Base-by-base conservation (phyloP, 2,888 invertebrate genomes). In the Athalia cordata region DNA sequence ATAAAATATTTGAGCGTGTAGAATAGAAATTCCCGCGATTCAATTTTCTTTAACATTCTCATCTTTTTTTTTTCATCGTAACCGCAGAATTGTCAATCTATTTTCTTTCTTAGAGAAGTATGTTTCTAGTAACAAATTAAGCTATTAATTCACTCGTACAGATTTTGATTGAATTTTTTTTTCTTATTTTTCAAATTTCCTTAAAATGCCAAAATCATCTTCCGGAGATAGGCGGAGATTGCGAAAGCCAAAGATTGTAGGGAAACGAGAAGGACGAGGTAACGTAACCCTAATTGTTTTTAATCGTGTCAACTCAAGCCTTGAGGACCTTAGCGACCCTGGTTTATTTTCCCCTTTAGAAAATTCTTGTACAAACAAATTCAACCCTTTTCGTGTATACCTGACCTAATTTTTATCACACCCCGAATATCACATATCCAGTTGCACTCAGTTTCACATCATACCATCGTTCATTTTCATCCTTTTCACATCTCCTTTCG, bases 251-350 rank as follows among this genome's bases (percentile, higher is more conserved):
- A n/a, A 50, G 4, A 29, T 15, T 11, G 75, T 29, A 1, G 29
- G 62, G 6, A 50, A 64, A 52, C 62, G 75, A 64, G 49, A 45
- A 11, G 62, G 75, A 29, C 15, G 75, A 75, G 75, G 75, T 75
- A 75, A 50, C 6, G 7, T 15, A 13, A 45, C 57, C 72, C 13
- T 11, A 0, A 43, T 55, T 66, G 9, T 47, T 45, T 8, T 15
- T 13, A 62, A 62, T 15, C 15, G n/a, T 11, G 15, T 62, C 62
- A 62, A 29, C 15, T 62, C 15, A 5, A 62, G 55, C 8, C 3
- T 3, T n/a, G 55, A 11, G 55, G 5, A 66, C 13, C 66, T 45
- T n/a, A 66, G 15, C 4, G 11, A n/a, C 52, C 13, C 29, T 52
- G 3, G 50, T 52, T 29, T 9, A 29, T 68, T 3, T 29, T 11